phyloP scores from a whole-genome alignment of 1,140 invertebrate genomes.

The Cheumatopsyche charites region DNA sequence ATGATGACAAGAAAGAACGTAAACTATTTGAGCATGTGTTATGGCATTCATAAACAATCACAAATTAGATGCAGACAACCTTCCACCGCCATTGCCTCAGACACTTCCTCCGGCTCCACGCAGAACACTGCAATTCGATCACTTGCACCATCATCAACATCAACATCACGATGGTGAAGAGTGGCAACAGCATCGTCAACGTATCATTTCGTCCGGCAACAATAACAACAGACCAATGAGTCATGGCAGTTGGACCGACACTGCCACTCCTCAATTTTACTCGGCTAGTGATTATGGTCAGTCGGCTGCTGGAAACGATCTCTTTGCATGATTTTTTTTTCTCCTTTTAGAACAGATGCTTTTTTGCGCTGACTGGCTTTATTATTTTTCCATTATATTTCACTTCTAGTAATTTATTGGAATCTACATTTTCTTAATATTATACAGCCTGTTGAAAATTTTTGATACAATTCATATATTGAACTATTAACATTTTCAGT shows the following conservation, averaged over 20 bases:
- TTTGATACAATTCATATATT: no score
- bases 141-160: slow-evolving; percentile 37
- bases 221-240: slow-evolving; percentile 22
- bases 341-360: background rate
- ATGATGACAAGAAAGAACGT: no score
- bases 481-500: no score
- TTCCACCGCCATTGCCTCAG: slow-evolving; percentile 43
- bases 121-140: slow-evolving; percentile 36
- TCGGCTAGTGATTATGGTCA: slow-evolving; percentile 57
- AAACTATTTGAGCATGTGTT: background rate
- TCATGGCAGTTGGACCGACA: slow-evolving; percentile 51
- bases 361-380: background rate
- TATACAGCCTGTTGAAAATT: no score
- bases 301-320: slow-evolving; percentile 43
- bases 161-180: slow-evolving; percentile 16
- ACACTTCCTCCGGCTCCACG: slow-evolving; percentile 39
- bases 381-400: background rate
- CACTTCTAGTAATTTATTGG: background rate
- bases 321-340: slow-evolving; percentile 26
- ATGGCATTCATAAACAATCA: slow-evolving; percentile 9
- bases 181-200: slow-evolving; percentile 23
- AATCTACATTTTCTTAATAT: background rate
- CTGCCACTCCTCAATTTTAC: slow-evolving; percentile 53
- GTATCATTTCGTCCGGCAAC: slow-evolving; percentile 22
- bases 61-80: slow-evolving; percentile 27